A percentile compares a stretch with the other conserved stretches of the same genome.
phyloP scores from a whole-genome alignment of 2,113 vertebrate species.

The Caranx melampygus region DNA sequence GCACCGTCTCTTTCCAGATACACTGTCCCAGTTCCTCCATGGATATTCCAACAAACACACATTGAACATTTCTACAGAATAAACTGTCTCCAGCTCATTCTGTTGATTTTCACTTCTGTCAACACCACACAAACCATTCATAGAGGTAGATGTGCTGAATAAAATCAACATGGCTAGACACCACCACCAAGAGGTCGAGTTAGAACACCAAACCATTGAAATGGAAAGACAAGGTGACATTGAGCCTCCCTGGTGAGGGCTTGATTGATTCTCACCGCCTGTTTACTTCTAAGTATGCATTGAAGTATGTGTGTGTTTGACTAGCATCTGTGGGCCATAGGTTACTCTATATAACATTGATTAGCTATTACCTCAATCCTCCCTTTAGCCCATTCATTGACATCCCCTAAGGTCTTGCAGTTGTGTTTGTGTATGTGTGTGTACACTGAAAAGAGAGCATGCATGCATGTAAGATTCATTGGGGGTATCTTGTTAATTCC shows the following conservation, averaged over 20 bases:
- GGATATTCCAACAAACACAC: neutral
- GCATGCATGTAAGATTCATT: conserved; percentile 13
- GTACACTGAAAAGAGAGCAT: conserved; percentile 4
- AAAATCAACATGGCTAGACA: neutral
- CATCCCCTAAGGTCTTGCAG: conserved; percentile 34
- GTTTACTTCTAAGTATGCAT: conserved; percentile 37
- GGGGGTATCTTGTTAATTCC: conserved; percentile 42
- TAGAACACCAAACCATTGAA: neutral
- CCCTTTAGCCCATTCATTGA: conserved; percentile 35
- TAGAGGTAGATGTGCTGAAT: neutral
- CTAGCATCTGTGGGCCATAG: neutral
- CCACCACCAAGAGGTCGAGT: neutral
- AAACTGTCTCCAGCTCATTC: neutral
- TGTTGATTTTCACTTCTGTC: neutral
- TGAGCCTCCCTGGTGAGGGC: conserved; percentile 26
- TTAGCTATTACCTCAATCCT: conserved; percentile 62
- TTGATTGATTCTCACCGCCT: conserved; percentile 58
- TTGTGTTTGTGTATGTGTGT: conserved; percentile 14
- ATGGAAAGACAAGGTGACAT: conserved; percentile 38
- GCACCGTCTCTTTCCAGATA: neutral
- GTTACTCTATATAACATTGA: conserved; percentile 56
- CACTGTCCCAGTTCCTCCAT: neutral
- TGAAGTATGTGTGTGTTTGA: conserved; percentile 21
- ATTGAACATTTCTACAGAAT: neutral
- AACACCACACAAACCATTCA: neutral